phyloP scores from a whole-genome alignment of 2,888 invertebrate genomes.

The Bhutanitis thaidina region DNA sequence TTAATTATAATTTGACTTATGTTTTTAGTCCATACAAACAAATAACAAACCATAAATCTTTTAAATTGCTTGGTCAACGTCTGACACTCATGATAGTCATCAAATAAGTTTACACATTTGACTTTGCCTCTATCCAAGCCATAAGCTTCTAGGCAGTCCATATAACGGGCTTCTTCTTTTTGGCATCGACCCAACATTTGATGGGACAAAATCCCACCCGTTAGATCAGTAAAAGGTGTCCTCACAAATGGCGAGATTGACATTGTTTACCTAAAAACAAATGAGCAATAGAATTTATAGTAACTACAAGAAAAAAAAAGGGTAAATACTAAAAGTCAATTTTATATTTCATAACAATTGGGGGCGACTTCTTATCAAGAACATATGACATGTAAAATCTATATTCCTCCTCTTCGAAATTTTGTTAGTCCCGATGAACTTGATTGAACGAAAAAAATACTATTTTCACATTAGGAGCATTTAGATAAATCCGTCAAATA shows the following conservation, averaged over 20 bases:
- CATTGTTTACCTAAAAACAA: constrained; percentile 56
- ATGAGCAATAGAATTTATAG: neutral
- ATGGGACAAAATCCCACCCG: constrained; percentile 82
- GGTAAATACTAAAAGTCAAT: too few relatives aligned
- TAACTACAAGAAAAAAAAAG: too few relatives aligned
- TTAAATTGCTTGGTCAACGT: constrained; percentile 78
- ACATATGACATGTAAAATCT: too few relatives aligned
- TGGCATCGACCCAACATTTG: constrained; percentile 84
- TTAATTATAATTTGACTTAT: too few relatives aligned
- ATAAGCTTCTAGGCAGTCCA: constrained; percentile 91
- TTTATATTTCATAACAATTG: too few relatives aligned
- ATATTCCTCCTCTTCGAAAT: too few relatives aligned
- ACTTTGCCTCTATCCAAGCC: constrained; percentile 82
- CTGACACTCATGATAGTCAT: constrained; percentile 87
- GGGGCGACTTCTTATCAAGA: too few relatives aligned
- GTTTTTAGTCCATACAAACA: too few relatives aligned
- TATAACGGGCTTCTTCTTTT: constrained; percentile 83
- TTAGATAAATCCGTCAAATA: too few relatives aligned
- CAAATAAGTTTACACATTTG: constrained; percentile 82
- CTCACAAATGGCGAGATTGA: constrained; percentile 83
- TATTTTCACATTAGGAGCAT: too few relatives aligned
- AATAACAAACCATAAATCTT: constrained; percentile 71
- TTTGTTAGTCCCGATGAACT: too few relatives aligned
- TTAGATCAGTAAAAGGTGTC: constrained; percentile 86
- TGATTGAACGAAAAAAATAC: too few relatives aligned